Evolutionary conservation across 2,113 vertebrate genomes (phyloP), one percentile per base, ranked within the genome.

Genomic region (Lipophrys pholis): DNA sequence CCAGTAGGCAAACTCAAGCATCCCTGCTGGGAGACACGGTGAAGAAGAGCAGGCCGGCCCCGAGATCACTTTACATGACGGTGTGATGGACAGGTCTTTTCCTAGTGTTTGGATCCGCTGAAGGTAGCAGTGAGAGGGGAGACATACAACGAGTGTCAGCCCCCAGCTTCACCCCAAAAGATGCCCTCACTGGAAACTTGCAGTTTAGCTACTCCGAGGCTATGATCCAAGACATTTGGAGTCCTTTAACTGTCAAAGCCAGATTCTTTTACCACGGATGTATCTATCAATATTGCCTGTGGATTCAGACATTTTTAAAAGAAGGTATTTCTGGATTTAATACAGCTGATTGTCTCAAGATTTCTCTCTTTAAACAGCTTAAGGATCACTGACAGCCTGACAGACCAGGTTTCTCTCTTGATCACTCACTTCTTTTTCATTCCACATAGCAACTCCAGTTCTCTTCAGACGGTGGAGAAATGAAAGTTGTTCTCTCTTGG

Each of bases 11-110:
- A 92, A 92, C 88, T 86, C 83, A 73, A 80, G 84, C 80, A 75
- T 88, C 79, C 67, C 88, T 90, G 89, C 78, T 86, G 75, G 82
- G 91, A 90, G 82, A 82, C 59, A 73, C 72, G 58, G 82, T 64
- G 73, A 78, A 80, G 89, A 82, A 70, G 59, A 86, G 82, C 84
- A 80, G 74, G 75, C 82, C 79, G 67, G 82, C 58, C 58, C 85
- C 49, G 41, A 64, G 84, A 89, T 92, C 86, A 73, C 83, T 89
- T 93, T 91, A 86, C 88, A 86, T 87, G 85, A 91, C 88, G 89
- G 73, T 15, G 65, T 93, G 93, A 94, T 88, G 88, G 91, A 92
- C 92, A 87, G 78, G 81, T 60, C 87, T 80, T 30, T 30, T 89
- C 83, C 77, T 71, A 65, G 64, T 87, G 87, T 91, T 89, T 89